These are phyloP conservation scores for Saccopteryx leptura DNA, from an alignment of 2,113 vertebrate species.

Conservation along the genomic window DNA sequence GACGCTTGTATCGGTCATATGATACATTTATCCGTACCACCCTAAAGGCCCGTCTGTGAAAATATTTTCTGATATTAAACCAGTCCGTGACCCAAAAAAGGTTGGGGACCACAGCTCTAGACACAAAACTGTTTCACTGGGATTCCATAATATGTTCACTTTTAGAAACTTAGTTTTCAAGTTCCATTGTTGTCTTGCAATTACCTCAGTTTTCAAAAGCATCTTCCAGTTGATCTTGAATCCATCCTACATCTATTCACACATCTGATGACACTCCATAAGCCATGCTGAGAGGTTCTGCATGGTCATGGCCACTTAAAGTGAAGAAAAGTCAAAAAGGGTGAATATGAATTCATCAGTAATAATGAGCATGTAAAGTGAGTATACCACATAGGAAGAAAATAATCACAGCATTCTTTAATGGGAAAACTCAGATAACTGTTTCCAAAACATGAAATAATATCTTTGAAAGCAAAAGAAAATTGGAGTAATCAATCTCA, in stretches of 20 bases:
- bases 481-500: slow-evolving; percentile 57
- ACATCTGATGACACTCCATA: background rate
- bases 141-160: slow-evolving; percentile 10
- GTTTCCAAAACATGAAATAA: background rate
- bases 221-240: background rate
- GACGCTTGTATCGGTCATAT: no score
- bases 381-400: background rate
- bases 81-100: no score
- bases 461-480: slow-evolving; percentile 5
- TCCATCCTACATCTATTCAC: background rate
- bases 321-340: background rate
- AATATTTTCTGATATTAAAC: no score
- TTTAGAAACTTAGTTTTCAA: background rate
- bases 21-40: no score
- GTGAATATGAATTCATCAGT: background rate
- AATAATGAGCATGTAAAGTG: background rate
- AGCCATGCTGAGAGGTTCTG: background rate
- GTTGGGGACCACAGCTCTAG: no score
- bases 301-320: background rate
- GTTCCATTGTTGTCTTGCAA: background rate
- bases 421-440: background rate
- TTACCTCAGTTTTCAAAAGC: slow-evolving; percentile 23
- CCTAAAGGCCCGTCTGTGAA: no score
- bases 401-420: background rate
- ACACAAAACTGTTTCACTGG: background rate